phyloP scores from a whole-genome alignment of 2,888 invertebrate genomes.

The Dione vanillae region DNA sequence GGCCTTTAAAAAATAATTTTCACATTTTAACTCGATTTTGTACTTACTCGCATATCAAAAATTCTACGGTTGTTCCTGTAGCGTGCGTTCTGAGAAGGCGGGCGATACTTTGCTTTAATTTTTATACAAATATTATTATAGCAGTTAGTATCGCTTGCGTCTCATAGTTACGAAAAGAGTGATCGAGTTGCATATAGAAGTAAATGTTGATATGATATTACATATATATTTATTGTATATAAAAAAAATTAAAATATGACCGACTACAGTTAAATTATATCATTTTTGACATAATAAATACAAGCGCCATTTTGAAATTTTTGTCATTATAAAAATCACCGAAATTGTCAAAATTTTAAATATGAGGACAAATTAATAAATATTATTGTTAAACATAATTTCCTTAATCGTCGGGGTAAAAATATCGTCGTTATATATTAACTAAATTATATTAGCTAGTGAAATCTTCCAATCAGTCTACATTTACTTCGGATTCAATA shows the following conservation, averaged over 20 bases:
- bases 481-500: constrained; percentile 71
- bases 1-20: not conserved
- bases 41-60: constrained; percentile 1
- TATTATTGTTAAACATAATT: constrained; percentile 27
- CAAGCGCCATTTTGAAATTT: not conserved
- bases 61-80: constrained; percentile 8
- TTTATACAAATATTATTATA: constrained; percentile 14
- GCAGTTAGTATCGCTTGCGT: constrained; percentile 28
- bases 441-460: constrained; percentile 42
- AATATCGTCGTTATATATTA: constrained; percentile 31
- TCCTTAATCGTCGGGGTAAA: not conserved
- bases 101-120: constrained; percentile 25
- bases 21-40: not conserved
- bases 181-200: constrained; percentile 51
- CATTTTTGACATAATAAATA: not conserved
- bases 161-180: constrained; percentile 1
- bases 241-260: not conserved
- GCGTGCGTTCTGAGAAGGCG: constrained; percentile 5
- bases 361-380: not conserved
- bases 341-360: not conserved
- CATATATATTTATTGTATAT: constrained; percentile 28
- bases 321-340: not conserved
- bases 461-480: constrained; percentile 43
- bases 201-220: constrained; percentile 64
- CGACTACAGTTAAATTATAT: constrained; percentile 2